A percentile compares a stretch with the other conserved stretches of the same genome.
These are phyloP conservation scores for Ctenicera cuprea DNA, from an alignment of 2,888 invertebrate species.

Conservation along the genomic window DNA sequence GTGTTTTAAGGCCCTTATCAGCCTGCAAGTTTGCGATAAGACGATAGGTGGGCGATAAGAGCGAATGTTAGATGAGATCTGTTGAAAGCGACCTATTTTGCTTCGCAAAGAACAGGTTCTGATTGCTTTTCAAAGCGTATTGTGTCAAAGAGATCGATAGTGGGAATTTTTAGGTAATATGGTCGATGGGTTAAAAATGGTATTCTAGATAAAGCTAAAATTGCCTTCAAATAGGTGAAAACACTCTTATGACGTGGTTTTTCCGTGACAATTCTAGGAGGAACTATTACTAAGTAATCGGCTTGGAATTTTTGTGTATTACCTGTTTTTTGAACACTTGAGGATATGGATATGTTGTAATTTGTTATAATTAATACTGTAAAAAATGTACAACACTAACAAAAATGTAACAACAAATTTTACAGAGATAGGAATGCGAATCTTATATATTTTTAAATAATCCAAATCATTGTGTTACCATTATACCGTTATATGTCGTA, in stretches of 20 bases:
- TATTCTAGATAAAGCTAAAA: background rate
- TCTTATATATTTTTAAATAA: no score
- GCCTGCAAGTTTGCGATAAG: conserved; percentile 50
- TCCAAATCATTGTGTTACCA: no score
- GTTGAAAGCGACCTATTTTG: conserved; percentile 40
- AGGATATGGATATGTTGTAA: no score
- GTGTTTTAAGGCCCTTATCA: conserved; percentile 51
- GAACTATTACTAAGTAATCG: no score
- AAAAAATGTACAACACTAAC: no score
- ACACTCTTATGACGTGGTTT: background rate
- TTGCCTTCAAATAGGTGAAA: background rate
- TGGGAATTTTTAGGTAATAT: conserved; percentile 10
- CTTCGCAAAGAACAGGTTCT: conserved; percentile 6
- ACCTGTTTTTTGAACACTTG: no score
- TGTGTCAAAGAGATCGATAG: conserved; percentile 16
- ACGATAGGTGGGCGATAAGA: conserved; percentile 46
- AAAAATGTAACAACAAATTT: no score
- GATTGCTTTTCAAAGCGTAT: conserved; percentile 28
- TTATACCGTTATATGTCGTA: no score
- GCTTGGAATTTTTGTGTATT: no score
- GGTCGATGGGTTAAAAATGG: background rate
- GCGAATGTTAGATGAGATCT: conserved; percentile 50
- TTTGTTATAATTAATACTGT: no score
- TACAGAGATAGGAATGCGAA: no score
- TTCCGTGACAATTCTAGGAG: background rate